These are phyloP conservation scores for Melanchra persicariae DNA, from an alignment of 2,888 invertebrate genomes.

Conservation along the genomic window DNA sequence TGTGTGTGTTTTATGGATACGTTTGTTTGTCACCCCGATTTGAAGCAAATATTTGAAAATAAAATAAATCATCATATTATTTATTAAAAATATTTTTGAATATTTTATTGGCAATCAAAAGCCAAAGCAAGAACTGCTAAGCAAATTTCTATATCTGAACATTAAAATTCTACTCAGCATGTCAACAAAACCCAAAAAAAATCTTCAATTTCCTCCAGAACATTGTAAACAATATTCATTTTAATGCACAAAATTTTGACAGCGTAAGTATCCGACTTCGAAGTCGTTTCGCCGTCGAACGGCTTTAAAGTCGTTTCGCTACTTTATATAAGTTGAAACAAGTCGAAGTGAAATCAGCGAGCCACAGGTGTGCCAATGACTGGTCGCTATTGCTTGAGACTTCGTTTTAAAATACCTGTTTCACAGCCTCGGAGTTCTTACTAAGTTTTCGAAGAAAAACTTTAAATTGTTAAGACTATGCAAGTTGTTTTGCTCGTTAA, in stretches of 20 bases:
- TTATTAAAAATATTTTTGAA: too few relatives aligned
- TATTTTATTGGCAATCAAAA: too few relatives aligned
- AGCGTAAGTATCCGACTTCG: constrained; percentile 48
- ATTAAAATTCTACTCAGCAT: neutral
- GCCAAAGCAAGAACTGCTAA: too few relatives aligned
- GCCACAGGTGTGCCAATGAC: constrained; percentile 62
- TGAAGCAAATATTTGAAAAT: too few relatives aligned
- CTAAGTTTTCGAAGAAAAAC: constrained; percentile 33
- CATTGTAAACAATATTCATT: constrained; percentile 19
- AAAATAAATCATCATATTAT: too few relatives aligned
- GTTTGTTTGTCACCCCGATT: too few relatives aligned
- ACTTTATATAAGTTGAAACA: constrained; percentile 60
- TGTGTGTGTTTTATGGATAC: too few relatives aligned
- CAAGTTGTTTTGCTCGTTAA: constrained; percentile 7
- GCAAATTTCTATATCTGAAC: too few relatives aligned
- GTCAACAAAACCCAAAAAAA: neutral
- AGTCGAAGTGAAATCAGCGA: constrained; percentile 59
- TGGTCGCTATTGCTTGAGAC: constrained; percentile 34
- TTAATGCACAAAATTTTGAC: constrained; percentile 52
- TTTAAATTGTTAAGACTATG: constrained; percentile 30
- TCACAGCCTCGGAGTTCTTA: constrained; percentile 42
- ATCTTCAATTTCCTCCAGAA: neutral
- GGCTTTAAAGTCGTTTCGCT: constrained; percentile 50
- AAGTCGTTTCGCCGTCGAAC: constrained; percentile 41
- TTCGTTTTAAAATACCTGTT: constrained; percentile 58